Conservation (phyloP, 2,797 vertebrate genomes). For the Eulemur albifrons region DNA sequence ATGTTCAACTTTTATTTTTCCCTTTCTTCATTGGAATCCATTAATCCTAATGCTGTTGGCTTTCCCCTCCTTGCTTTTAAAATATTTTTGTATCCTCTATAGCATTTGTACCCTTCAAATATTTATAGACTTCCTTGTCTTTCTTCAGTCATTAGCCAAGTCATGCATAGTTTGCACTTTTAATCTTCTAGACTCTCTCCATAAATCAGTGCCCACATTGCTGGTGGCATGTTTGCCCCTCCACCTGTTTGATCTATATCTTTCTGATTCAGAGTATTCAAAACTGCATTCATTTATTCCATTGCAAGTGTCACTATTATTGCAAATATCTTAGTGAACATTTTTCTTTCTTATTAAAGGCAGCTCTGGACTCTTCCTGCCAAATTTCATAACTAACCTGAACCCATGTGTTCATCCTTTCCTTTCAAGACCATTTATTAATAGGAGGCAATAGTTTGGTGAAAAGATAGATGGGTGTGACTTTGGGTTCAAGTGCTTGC, state of each 20-base stretch:
- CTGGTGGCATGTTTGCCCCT: slow-evolving; percentile 6
- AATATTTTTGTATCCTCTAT: slow-evolving; percentile 13
- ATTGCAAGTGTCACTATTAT: slow-evolving; percentile 34
- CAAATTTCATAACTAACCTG: background rate
- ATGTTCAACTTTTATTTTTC: slow-evolving; percentile 33
- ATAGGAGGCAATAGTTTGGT: background rate
- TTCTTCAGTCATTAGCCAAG: slow-evolving; percentile 57
- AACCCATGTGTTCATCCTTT: background rate
- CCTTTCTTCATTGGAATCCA: slow-evolving; percentile 23
- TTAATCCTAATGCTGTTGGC: slow-evolving; percentile 20
- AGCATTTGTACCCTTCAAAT: slow-evolving; percentile 49
- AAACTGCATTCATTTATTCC: slow-evolving; percentile 38
- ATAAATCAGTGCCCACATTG: slow-evolving; percentile 54
- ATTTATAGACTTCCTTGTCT: slow-evolving; percentile 68
- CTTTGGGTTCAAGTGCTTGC: background rate
- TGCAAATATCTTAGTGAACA: slow-evolving; percentile 26
- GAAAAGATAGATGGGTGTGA: background rate
- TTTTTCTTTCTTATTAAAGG: slow-evolving; percentile 31
- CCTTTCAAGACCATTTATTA: background rate
- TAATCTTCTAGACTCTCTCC: slow-evolving; percentile 35
- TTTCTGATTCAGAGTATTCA: slow-evolving; percentile 51
- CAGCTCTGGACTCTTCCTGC: background rate
- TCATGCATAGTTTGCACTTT: slow-evolving; percentile 63
- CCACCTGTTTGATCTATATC: slow-evolving; percentile 24
- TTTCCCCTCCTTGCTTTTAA: slow-evolving; percentile 30